Evolutionary conservation across 2,888 invertebrate species (phyloP), one percentile per base, ranked within the genome.

Genomic region (Marasmarcha lunaedactyla): DNA sequence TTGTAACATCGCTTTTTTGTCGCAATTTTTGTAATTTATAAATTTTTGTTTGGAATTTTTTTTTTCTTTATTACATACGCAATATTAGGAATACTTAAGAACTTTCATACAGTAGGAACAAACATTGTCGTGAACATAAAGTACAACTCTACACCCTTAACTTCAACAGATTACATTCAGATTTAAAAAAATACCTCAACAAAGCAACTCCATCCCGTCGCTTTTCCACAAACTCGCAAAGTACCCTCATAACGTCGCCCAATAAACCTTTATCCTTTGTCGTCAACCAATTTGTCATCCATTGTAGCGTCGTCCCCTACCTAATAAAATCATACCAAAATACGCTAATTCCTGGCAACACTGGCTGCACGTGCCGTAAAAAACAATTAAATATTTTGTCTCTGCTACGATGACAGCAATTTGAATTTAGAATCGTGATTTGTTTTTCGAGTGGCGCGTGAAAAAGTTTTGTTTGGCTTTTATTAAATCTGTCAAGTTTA

Each of bases 251-350:
- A 77, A 72, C 73, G 66, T 59, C 52, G 64, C 64, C 76, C 77
- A 76, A 78, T 78, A 78, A 78, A 78, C 77, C 72, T 62, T 71
- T 64, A 67, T 65, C 73, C 78, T 77, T 77, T 77, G 78, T 78
- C 57, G 20, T 59, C 59, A 62, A 54, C 60, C 77, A 77, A 78
- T 78, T 78, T 78, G 78, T 78, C 78, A 78, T 76, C 74, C 62
- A 72, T 74, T 77, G 74, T 73, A 51, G 46, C 20, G 3, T 46
- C 52, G 42, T 41, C 50, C 53, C 46, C 20, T 20, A 41, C 47
- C 42, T 38, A 39, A 11, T 35, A 13, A 25, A 3, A 12, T 13
- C 12, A 34, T 1, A 14, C 35, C 26, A 64, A 63, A 68, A 65
- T 63, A 68, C 68, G 66, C 57, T 61, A 60, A 59, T 68, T 57